Evolutionary conservation across 2,797 vertebrate species (phyloP), one percentile per base, ranked within the genome.

Genomic region (Acipenser transmontanus): DNA sequence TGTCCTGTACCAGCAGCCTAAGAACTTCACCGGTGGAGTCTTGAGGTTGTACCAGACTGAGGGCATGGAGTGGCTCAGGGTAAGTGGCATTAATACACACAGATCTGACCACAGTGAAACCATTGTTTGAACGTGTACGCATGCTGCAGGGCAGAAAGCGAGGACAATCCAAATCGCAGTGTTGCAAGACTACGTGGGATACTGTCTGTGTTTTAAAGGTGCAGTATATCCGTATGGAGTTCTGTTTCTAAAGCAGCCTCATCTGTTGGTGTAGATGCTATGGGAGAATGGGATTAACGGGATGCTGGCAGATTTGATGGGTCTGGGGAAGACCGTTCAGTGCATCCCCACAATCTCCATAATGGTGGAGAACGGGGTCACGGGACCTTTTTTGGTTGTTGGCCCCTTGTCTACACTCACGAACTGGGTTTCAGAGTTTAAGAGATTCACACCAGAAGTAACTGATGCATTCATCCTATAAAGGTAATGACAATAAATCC

Each of bases 271-370:
- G 60, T 73, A 99, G 97, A 99, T 99, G 96, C 77, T 99, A 76
- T 99, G 97, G 97, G 97, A 99, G 82, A 98, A 99, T 59, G 97
- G 97, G 66, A 98, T 99, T 69, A 99, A 99, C 71, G 97, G 96
- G 49, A 98, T 99, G 80, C 89, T 99, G 79, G 97, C 97, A 59
- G 97, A 99, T 74, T 97, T 99, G 83, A 99, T 99, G 97, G 97
- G 97, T 1, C 77, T 99, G 71, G 97, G 97, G 6, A 99, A 99
- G 82, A 99, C 97, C 0, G 93, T 99, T 70, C 97, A 99, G 75
- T 99, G 97, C 77, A 99, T 99, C 64, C 96, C 94, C 54, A 96
- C 95, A 71, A 89, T 98, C 56, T 92, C 96, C 13, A 88, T 98
- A 91, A 99, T 99, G 96, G 86, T 98, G 51, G 95, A 99, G 69